phyloP scores from a whole-genome alignment of 2,113 vertebrate species.

The Onychostoma macrolepis region DNA sequence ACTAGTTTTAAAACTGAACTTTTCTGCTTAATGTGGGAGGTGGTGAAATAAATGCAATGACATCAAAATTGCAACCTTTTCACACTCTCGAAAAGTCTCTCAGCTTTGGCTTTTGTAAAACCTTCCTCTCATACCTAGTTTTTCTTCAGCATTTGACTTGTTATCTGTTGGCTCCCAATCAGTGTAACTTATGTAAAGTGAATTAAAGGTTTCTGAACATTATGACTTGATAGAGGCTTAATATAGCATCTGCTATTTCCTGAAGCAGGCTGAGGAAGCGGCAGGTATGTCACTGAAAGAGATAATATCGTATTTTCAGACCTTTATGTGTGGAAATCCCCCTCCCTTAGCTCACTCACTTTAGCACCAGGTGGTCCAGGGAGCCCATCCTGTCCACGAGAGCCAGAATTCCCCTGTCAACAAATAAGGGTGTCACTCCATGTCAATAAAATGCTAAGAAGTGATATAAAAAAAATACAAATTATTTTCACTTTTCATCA shows the following conservation, averaged over 20 bases:
- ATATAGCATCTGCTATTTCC: not conserved
- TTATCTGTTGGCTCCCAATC: not conserved
- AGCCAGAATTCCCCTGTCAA: constrained; percentile 57
- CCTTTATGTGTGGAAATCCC: constrained; percentile 21
- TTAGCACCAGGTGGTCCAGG: constrained; percentile 59
- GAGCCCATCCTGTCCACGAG: constrained; percentile 55
- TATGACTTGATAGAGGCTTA: not conserved
- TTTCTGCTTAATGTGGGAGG: not conserved
- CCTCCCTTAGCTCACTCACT: constrained; percentile 46
- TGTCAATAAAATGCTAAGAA: not conserved
- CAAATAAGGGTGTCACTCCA: not conserved
- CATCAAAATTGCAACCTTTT: not conserved
- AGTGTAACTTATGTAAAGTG: not conserved
- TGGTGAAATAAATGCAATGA: not conserved
- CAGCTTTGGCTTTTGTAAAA: not conserved
- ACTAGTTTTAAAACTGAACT: not conserved
- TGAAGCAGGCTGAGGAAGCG: not conserved
- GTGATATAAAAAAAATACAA: not conserved
- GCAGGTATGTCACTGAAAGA: not conserved
- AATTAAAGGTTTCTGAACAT: not conserved
- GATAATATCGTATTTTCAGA: constrained; percentile 7
- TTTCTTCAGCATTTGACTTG: not conserved
- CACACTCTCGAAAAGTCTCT: not conserved
- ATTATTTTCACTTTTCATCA: not conserved
- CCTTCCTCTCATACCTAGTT: not conserved